A percentile compares a stretch with the other conserved stretches of the same genome.
phyloP scores from a whole-genome alignment of 1,140 invertebrate genomes.

The Vanessa atalanta region DNA sequence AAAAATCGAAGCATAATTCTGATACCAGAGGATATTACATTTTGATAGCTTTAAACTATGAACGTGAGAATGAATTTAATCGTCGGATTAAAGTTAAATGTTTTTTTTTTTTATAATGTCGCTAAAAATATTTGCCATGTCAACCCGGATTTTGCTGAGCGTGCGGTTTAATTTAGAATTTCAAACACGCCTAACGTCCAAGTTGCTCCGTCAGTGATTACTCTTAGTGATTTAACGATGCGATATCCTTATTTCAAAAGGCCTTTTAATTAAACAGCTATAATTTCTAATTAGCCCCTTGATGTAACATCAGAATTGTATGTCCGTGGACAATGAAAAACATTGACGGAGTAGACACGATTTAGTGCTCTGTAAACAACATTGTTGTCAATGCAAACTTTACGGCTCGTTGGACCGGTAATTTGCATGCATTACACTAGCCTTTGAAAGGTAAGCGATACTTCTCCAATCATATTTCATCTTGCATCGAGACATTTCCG shows the following conservation, averaged over 20 bases:
- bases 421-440: slow-evolving; percentile 39
- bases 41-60: not conserved
- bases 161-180: slow-evolving; percentile 47
- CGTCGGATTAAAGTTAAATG: not conserved
- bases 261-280: slow-evolving; percentile 47
- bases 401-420: slow-evolving; percentile 36
- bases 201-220: slow-evolving; percentile 48
- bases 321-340: slow-evolving; percentile 46
- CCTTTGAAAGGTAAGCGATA: slow-evolving; percentile 21
- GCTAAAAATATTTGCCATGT: not conserved
- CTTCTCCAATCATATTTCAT: slow-evolving; percentile 22
- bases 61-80: not conserved
- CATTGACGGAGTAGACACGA: slow-evolving; percentile 43
- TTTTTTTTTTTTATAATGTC: not conserved
- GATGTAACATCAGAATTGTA: slow-evolving; percentile 38
- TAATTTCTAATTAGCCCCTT: slow-evolving; percentile 63
- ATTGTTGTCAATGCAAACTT: slow-evolving; percentile 51
- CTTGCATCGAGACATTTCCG: slow-evolving; percentile 13
- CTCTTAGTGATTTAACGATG: slow-evolving; percentile 62
- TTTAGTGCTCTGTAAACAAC: slow-evolving; percentile 50
- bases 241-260: slow-evolving; percentile 48
- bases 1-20: not conserved
- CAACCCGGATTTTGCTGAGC: slow-evolving; percentile 21
- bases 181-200: slow-evolving; percentile 46
- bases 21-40: not conserved